Conservation (phyloP, 2,888 invertebrate species). For the Antheraea assamensis region DNA sequence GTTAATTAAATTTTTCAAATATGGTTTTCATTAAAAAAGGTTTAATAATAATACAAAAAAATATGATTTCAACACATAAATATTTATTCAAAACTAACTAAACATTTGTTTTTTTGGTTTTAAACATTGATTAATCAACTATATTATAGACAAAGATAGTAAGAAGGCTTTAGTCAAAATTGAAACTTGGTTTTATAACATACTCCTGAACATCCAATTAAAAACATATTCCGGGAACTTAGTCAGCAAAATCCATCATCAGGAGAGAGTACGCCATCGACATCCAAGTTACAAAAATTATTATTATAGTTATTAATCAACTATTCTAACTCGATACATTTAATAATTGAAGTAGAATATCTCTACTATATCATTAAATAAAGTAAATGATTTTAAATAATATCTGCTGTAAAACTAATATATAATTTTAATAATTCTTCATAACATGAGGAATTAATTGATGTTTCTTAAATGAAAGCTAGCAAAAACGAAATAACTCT, state of each 20-base stretch:
- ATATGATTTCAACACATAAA: not conserved
- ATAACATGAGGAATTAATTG: not conserved
- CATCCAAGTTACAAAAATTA: too few relatives aligned
- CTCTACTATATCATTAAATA: not conserved
- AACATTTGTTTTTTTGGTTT: not conserved
- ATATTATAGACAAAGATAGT: not conserved
- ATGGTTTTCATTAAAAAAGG: not conserved
- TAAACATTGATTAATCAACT: not conserved
- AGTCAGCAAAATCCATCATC: too few relatives aligned
- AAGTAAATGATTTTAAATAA: not conserved
- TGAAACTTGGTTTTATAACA: too few relatives aligned
- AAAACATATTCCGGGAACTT: too few relatives aligned
- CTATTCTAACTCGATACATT: not conserved
- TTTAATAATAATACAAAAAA: conserved; percentile 1
- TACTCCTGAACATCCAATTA: too few relatives aligned
- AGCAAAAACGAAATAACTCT: not conserved
- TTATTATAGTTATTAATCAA: not conserved
- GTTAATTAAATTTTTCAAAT: not conserved
- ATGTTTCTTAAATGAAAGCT: not conserved
- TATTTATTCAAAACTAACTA: conserved; percentile 9
- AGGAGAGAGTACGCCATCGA: too few relatives aligned
- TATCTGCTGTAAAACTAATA: not conserved
- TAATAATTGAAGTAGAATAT: not conserved
- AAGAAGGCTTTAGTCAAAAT: not conserved
- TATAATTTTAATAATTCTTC: not conserved